These are phyloP conservation scores for Muntiacus muntjak DNA, from an alignment of 2,113 vertebrate species.

Conservation along the genomic window DNA sequence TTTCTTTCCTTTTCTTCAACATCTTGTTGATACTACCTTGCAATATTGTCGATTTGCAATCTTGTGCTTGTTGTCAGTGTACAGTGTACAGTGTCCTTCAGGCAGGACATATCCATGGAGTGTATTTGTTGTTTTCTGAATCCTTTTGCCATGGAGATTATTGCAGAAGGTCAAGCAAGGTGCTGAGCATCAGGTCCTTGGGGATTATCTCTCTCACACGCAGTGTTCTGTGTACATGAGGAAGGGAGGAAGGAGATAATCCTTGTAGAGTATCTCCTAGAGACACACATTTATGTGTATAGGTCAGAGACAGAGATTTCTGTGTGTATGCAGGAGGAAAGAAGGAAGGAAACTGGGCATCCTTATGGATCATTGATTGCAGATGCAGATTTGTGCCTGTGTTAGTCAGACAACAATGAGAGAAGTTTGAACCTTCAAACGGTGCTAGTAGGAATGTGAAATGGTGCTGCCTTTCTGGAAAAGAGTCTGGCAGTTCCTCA, in stretches of 20 bases:
- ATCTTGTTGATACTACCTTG: background rate
- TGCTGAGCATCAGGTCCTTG: background rate
- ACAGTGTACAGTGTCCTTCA: background rate
- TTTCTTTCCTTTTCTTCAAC: background rate
- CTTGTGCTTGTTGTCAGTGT: background rate
- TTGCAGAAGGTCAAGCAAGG: background rate
- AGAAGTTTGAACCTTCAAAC: background rate
- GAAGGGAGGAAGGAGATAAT: background rate
- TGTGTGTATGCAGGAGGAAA: background rate
- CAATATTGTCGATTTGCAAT: fast-evolving
- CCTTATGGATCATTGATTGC: background rate
- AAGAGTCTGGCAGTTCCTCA: background rate
- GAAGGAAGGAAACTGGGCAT: background rate
- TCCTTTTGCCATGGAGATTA: background rate
- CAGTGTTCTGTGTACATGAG: background rate
- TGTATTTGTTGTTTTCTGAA: background rate
- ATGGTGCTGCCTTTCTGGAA: background rate
- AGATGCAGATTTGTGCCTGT: background rate
- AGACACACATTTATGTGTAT: background rate
- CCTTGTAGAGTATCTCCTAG: background rate
- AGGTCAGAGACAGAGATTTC: background rate
- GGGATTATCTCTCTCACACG: background rate
- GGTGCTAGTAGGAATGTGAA: background rate
- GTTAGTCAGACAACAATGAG: background rate
- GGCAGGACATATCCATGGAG: background rate